These are phyloP conservation scores for Dreissena polymorpha DNA, from an alignment of 1,140 invertebrate species.

Conservation along the genomic window DNA sequence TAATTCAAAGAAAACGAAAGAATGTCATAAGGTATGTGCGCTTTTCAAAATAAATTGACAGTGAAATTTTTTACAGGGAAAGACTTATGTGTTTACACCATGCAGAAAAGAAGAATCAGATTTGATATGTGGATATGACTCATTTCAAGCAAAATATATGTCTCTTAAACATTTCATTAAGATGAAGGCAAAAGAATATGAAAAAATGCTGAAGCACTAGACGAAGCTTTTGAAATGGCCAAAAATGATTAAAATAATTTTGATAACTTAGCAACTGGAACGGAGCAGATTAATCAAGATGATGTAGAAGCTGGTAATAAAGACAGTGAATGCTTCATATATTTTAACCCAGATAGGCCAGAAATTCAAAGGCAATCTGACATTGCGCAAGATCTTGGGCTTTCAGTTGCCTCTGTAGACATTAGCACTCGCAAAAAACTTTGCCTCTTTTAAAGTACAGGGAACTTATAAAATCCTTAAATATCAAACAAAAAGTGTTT, in stretches of 20 bases:
- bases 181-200: too few relatives aligned
- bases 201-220: not conserved
- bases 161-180: too few relatives aligned
- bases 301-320: not conserved
- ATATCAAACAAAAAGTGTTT: too few relatives aligned
- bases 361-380: not conserved
- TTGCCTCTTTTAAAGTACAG: not conserved
- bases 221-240: not conserved
- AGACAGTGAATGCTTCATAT: too few relatives aligned
- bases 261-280: slow-evolving; percentile 23
- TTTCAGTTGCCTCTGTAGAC: too few relatives aligned
- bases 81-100: not conserved
- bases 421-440: not conserved
- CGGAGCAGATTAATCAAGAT: not conserved
- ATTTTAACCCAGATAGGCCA: too few relatives aligned
- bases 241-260: not conserved
- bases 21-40: slow-evolving; percentile 17
- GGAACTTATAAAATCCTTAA: too few relatives aligned
- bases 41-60: not conserved
- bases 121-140: too few relatives aligned
- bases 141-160: too few relatives aligned
- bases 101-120: too few relatives aligned
- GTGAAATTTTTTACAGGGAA: not conserved
- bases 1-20: too few relatives aligned
- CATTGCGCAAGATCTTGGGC: not conserved